phyloP scores from a whole-genome alignment of 2,797 vertebrate genomes.

The Eupleurogrammus muticus region DNA sequence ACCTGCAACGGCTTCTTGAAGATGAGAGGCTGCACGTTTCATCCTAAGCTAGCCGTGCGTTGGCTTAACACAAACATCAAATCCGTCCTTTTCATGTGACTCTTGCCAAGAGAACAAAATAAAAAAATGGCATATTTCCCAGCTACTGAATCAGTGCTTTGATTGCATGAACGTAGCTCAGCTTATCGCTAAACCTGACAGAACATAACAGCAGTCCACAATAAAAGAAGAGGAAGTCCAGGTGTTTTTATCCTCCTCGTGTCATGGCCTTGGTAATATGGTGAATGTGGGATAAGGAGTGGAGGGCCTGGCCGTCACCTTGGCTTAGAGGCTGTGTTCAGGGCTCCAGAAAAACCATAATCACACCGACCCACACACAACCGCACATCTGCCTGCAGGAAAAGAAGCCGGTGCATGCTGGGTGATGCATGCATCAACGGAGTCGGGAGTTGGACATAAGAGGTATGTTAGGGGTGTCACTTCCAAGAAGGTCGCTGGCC shows the following conservation, averaged over 20 bases:
- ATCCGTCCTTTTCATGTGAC: background rate
- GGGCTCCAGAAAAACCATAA: slow-evolving; percentile 63
- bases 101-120: background rate
- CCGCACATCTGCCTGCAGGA: slow-evolving; percentile 29
- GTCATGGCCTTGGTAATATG: background rate
- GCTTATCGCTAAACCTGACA: background rate
- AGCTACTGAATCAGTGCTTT: background rate
- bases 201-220: background rate
- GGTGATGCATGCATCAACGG: slow-evolving; percentile 13
- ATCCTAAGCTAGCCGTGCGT: background rate
- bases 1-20: background rate
- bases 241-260: slow-evolving; percentile 6
- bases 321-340: slow-evolving; percentile 64
- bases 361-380: slow-evolving; percentile 60
- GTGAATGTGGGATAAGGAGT: slow-evolving; percentile 20
- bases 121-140: background rate
- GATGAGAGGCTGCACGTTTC: background rate
- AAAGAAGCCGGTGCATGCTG: slow-evolving; percentile 16
- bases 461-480: slow-evolving; percentile 38
- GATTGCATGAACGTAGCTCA: background rate
- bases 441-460: slow-evolving; percentile 50
- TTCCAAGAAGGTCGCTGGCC: slow-evolving; percentile 39
- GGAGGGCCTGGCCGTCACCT: slow-evolving; percentile 59
- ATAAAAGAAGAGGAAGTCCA: slow-evolving; percentile 5
- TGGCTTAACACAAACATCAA: background rate